Evolutionary conservation across 92 coral and sea anemone genomes (phyloP), one percentile per base, ranked within the genome.

Genomic region (Parazoanthus darwini): DNA sequence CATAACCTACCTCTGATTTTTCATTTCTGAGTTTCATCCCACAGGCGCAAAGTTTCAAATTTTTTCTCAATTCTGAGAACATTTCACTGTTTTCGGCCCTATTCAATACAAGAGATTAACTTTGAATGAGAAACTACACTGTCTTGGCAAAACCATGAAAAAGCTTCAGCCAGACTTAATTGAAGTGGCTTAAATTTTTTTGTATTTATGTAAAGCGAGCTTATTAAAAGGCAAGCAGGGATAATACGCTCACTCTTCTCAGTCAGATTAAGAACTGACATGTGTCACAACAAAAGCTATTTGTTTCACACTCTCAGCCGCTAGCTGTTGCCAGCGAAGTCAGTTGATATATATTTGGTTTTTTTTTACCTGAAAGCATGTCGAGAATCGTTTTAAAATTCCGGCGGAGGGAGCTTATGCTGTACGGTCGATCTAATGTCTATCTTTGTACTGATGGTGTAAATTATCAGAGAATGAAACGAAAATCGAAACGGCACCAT

Each of bases 221-320:
- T 72, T 72, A 36, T 72, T 29, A 72, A 72, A 72, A 72, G 39
- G 77, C 39, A 72, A 72, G 11, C 77, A 14, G 39, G 77, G 39
- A 29, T 72, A 36, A 36, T 26, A 6, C 18, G 22, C 43, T 42
- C 18, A 11, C 43, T 73, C 77, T 73, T 26, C 42, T 4, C 77
- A 33, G 42, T 73, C 33, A 70, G 74, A n/a, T 70, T 70, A 73
- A 10, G 22, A 29, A 36, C 42, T 14, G 77, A 73, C 77, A 73
- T 73, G 42, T 73, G 77, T 73, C 77, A 73, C 42, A 73, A 73
- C 77, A 73, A 73, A 29, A 13, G 38, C 16, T 73, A 73, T 26
- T 36, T 8, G 77, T 6, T 18, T 1, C 42, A 29, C 38, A 73
- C 10, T 73, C 39, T 73, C 77, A 73, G n/a, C 37, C 8, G 20